These are phyloP conservation scores for Seladonia tumulorum DNA, from an alignment of 2,888 invertebrate species.

Conservation along the genomic window DNA sequence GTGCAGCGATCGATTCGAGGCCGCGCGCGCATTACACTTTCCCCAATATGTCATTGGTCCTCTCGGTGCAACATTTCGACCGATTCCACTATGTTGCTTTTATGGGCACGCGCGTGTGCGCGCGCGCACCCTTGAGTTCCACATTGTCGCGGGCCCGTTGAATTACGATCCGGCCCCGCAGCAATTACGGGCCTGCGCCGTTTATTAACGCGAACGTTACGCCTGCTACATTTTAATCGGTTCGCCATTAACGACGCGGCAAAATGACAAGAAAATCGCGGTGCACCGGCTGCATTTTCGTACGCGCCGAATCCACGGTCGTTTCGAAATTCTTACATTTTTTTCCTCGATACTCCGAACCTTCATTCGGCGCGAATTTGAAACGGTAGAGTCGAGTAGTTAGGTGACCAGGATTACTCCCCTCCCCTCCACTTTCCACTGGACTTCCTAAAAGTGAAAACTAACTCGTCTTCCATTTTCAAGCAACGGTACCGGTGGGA, in stretches of 20 bases:
- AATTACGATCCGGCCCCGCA: slow-evolving; percentile 26
- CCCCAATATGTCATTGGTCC: slow-evolving; percentile 36
- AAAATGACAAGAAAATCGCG: not conserved
- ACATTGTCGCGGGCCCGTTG: slow-evolving; percentile 7
- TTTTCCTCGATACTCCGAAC: not conserved
- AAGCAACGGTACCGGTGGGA: too few relatives aligned
- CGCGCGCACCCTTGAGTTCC: not conserved
- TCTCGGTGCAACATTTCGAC: not conserved
- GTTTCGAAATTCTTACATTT: not conserved
- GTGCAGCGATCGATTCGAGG: not conserved
- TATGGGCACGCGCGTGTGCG: not conserved
- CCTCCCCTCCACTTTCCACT: too few relatives aligned
- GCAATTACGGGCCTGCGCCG: slow-evolving; percentile 23
- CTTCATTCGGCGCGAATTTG: not conserved
- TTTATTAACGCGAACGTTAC: slow-evolving; percentile 21
- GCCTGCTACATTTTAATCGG: slow-evolving; percentile 19
- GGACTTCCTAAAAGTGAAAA: too few relatives aligned
- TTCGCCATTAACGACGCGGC: not conserved
- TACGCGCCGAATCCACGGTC: not conserved
- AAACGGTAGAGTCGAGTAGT: not conserved
- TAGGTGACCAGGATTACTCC: not conserved
- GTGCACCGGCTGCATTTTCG: not conserved
- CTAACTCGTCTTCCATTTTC: too few relatives aligned
- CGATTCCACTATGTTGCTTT: not conserved
- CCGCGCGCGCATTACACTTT: slow-evolving; percentile 10